These are phyloP conservation scores for Melanerpes aurifrons DNA, from an alignment of 2,113 vertebrate genomes.

Conservation along the genomic window DNA sequence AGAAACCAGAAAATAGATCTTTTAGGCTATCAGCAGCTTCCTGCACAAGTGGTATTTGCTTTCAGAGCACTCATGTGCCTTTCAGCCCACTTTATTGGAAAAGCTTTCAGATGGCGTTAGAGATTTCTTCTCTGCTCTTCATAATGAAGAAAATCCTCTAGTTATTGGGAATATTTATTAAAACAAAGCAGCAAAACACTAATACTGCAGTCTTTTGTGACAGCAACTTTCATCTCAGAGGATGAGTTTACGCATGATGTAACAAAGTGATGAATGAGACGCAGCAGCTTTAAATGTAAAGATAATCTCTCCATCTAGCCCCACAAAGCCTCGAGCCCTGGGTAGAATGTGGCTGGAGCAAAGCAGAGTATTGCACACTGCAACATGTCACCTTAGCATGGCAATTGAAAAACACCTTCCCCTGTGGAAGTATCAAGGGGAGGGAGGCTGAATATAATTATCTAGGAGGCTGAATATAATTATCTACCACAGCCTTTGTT, in stretches of 20 bases:
- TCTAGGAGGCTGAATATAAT: background rate
- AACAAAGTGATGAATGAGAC: conserved; percentile 64
- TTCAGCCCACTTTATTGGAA: conserved; percentile 53
- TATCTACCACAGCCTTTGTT: background rate
- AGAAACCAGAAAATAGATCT: conserved; percentile 40
- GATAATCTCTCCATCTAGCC: conserved; percentile 58
- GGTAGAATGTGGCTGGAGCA: conserved; percentile 29
- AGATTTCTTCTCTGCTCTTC: conserved; percentile 40
- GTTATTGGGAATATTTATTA: conserved; percentile 61
- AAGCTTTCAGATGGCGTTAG: conserved; percentile 49
- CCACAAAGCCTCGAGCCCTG: conserved; percentile 36
- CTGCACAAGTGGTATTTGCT: conserved; percentile 17
- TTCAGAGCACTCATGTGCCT: conserved; percentile 18
- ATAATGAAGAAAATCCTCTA: conserved; percentile 54
- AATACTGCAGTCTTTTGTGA: background rate
- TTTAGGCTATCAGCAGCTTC: background rate
- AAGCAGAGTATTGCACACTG: conserved; percentile 9
- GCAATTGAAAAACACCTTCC: conserved; percentile 46
- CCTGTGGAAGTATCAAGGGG: conserved; percentile 4
- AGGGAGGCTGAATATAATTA: background rate
- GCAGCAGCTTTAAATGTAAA: conserved; percentile 50
- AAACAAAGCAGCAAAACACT: conserved; percentile 47
- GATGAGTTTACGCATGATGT: conserved; percentile 45
- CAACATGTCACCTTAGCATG: conserved; percentile 27
- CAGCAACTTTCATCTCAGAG: conserved; percentile 37